Conservation (phyloP, 2,888 invertebrate genomes). For the Urechis unicinctus region DNA sequence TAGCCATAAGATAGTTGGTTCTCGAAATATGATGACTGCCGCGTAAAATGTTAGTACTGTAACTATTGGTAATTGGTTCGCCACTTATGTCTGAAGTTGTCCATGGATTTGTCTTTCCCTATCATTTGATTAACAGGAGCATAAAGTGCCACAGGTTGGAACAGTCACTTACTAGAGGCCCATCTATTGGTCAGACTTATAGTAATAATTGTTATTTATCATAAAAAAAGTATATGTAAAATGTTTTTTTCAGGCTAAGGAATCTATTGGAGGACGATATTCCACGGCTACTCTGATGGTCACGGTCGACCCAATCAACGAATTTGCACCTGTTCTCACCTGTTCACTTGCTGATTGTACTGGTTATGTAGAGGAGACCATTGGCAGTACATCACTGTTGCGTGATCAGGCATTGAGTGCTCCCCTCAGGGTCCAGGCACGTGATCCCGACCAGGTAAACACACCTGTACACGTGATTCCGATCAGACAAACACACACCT, state of each 20-base stretch:
- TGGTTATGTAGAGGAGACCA: slow-evolving; percentile 32
- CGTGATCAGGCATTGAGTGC: slow-evolving; percentile 9
- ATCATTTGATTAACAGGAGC: too few relatives aligned
- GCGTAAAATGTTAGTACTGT: too few relatives aligned
- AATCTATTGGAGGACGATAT: slow-evolving; percentile 20
- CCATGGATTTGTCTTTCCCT: too few relatives aligned
- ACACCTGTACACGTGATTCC: not conserved
- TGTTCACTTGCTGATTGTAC: slow-evolving; percentile 18
- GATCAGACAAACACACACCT: not conserved
- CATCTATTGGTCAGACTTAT: too few relatives aligned
- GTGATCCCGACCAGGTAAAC: slow-evolving; percentile 33
- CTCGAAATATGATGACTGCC: too few relatives aligned
- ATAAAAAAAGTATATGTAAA: not conserved
- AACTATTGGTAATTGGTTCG: too few relatives aligned
- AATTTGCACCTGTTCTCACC: slow-evolving; percentile 25
- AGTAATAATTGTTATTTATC: not conserved
- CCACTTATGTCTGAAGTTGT: too few relatives aligned
- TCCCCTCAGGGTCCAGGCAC: slow-evolving; percentile 23
- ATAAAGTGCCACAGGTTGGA: too few relatives aligned
- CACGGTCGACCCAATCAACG: slow-evolving; percentile 25
- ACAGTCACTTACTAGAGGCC: too few relatives aligned
- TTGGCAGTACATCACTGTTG: slow-evolving; percentile 24
- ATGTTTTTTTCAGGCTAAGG: not conserved
- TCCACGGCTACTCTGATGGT: slow-evolving; percentile 27
- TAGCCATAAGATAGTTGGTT: too few relatives aligned